Base-by-base conservation (phyloP, 2,797 vertebrate species). In the Capromys pilorides region DNA sequence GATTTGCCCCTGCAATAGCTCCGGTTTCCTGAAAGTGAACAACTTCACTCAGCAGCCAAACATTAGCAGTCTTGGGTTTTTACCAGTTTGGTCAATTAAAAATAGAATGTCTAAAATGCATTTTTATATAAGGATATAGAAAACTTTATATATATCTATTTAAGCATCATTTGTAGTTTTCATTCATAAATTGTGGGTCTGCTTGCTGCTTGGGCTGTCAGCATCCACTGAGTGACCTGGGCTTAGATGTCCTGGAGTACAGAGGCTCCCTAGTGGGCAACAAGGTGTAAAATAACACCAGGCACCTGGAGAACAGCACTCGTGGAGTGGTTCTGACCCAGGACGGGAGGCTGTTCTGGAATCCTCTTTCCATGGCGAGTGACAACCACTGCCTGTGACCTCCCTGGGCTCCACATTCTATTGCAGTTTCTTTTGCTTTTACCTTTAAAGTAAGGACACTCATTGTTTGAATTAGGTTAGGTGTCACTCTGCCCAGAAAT, bases 41-140 rank as follows among this genome's bases (percentile, higher is more conserved):
- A 83, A 19, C 39, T 93, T 82, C 54, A 36, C 78, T 93, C 69
- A 88, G 39, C 86, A 84, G 26, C 54, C 31, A n/a, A 86, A 84
- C 6, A n/a, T 71, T 2, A 64, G 6, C 62, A 80, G 6, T 19
- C 28, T 90, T 62, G 86, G 1, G 28, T 71, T 45, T 88, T 86
- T 82, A 59, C 41, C 31, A 66, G 22, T 41, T 80, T 81, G 61
- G 9, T 62, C 24, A 18, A 41, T 66, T 66, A 82, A 79, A 89
- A 77, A 86, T 51, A 21, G 1, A 84, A 11, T 86, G 0, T 49
- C 36, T 51, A 51, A 86, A 86, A 83, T 31, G 7, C 11, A n/a
- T 84, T 95, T 94, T 83, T 77, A 24, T 67, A 39, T 39, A 19
- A 85, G 22, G 4, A 2, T 45, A 71, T 11, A 71, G 61, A 88